Evolutionary conservation across 2,888 invertebrate genomes (phyloP), one percentile per base, ranked within the genome.

Genomic region (Odontomyia ornata): DNA sequence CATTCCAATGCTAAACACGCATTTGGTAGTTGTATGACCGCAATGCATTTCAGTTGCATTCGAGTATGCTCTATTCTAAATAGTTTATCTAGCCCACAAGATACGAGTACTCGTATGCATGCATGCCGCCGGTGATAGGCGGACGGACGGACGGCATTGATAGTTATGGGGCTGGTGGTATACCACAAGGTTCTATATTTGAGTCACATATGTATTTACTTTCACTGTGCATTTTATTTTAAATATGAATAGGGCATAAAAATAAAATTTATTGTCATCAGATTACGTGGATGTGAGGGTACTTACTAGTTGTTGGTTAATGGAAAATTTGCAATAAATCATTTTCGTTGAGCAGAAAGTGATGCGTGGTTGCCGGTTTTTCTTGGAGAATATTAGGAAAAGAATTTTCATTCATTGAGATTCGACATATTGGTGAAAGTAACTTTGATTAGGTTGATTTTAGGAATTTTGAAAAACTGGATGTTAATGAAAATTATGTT

Each of bases 1-100:
- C 69, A 69, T 69, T 69, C 69, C 69, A 69, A 69, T 69, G 46
- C 69, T 21, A 23, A 25, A 25, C 69, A 69, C 69, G 69, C 69
- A 69, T 69, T 36, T 25, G 46, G 46, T 25, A 15, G 46, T 30
- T 69, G 69, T 47, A 25, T 67, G 15, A 15, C 23, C 60, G 23
- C n/a, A 64, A 21, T 69, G 69, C 30, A 28, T 36, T 18, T 21
- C 30, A 52, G 52, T 65, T 43, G 60, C 21, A 15, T 69, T 5
- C 25, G 23, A 25, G 36, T 36, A 36, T 36, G 36, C 36, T 36
- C 36, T 36, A 60, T 69, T 46, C 47, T 9, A 13, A 69, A 43
- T 46, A 43, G 46, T 67, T 67, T 67, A 67, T 67, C 43, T 67
- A 67, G 23, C 36, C 21, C 46, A 67, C 21, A n/a, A 30, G 1